These are phyloP conservation scores for Silurus meridionalis DNA, from an alignment of 2,113 vertebrate genomes.

Conservation along the genomic window DNA sequence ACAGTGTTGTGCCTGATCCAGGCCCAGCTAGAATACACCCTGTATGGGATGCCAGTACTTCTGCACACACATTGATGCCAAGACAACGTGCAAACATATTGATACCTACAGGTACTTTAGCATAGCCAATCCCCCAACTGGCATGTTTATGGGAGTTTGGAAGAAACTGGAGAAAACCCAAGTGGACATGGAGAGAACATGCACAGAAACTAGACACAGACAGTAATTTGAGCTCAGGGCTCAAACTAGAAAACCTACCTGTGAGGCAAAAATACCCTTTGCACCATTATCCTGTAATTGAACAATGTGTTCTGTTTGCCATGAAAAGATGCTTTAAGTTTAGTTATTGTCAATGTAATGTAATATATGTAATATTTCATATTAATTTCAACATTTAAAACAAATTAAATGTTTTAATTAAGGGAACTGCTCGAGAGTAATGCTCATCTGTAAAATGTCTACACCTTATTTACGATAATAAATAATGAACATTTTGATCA, in stretches of 20 bases:
- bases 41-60: background rate
- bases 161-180: background rate
- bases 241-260: background rate
- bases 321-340: background rate
- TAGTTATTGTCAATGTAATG: background rate
- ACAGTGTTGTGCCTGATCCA: constrained; percentile 1
- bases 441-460: background rate
- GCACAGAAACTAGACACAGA: background rate
- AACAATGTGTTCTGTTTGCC: background rate
- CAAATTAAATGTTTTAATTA: background rate
- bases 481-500: background rate
- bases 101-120: background rate
- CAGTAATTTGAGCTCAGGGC: background rate
- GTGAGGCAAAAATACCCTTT: background rate
- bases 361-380: background rate
- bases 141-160: background rate
- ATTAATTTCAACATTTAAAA: background rate
- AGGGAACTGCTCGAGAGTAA: background rate
- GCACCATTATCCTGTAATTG: background rate
- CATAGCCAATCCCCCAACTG: background rate
- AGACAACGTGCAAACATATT: background rate
- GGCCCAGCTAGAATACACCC: background rate
- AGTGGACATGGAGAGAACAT: background rate
- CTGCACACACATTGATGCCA: too few species aligned
- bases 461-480: background rate